Percentiles rank a stretch among this genome's conserved stretches.
Evolutionary conservation across 2,113 vertebrate species (phyloP).

Genomic region (Psilopsiagon aurifrons): DNA sequence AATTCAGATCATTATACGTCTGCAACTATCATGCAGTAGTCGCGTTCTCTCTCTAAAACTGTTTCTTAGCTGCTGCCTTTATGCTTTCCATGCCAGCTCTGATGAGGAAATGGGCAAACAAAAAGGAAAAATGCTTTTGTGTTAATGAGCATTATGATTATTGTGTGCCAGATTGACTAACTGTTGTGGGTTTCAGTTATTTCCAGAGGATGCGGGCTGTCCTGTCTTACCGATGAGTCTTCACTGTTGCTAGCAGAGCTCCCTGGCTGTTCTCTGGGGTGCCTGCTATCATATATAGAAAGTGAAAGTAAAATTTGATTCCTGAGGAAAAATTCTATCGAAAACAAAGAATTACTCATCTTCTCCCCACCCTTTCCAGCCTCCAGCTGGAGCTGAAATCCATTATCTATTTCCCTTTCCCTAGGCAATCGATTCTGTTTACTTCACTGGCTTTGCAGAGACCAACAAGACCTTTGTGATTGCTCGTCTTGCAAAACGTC

Average conservation of each 20-base stretch:
- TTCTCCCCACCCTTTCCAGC: background rate
- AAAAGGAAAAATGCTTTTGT: background rate
- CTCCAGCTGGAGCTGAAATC: background rate
- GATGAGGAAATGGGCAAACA: background rate
- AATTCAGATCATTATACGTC: background rate
- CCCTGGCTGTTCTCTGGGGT: background rate
- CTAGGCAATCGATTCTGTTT: constrained; percentile 53
- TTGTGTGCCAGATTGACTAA: background rate
- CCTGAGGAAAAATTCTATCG: background rate
- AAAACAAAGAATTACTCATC: background rate
- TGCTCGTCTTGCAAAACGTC: constrained; percentile 28
- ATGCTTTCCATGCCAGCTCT: background rate
- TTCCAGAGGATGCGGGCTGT: background rate
- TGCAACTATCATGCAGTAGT: background rate
- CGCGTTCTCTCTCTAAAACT: background rate
- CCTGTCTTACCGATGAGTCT: background rate
- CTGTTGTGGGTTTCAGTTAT: background rate
- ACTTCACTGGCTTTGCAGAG: constrained; percentile 59
- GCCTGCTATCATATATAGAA: background rate
- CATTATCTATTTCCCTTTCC: background rate
- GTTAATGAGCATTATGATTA: too few species aligned
- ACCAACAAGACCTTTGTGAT: constrained; percentile 46
- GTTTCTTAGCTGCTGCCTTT: background rate
- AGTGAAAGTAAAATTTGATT: background rate
- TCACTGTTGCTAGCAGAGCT: background rate